Conservation (phyloP, 2,888 invertebrate genomes). For the Dermolepida albohirtum region DNA sequence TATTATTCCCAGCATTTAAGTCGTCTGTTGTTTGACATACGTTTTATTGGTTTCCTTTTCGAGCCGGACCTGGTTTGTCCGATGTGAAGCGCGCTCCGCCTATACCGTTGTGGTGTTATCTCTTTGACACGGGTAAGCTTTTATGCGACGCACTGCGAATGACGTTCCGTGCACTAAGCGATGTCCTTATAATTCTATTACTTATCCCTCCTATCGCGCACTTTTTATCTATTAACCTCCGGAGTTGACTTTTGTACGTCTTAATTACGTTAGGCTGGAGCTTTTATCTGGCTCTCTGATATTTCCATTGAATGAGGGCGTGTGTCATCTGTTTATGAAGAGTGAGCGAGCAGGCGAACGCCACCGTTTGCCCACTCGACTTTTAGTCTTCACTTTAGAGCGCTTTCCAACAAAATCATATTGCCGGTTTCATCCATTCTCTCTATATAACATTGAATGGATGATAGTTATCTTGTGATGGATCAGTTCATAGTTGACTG, state of each 20-base stretch:
- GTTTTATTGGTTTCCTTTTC: background rate
- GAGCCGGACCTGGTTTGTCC: constrained; percentile 4
- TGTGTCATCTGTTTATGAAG: constrained; percentile 49
- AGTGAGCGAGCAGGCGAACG: constrained; percentile 3
- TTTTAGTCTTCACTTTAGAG: too few species aligned
- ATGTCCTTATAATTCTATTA: constrained; percentile 64
- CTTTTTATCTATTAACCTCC: constrained; percentile 63
- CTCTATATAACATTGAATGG: constrained; percentile 10
- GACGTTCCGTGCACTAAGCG: constrained; percentile 54
- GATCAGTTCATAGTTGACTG: too few species aligned
- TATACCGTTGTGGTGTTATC: constrained; percentile 30
- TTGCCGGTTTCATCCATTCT: too few species aligned
- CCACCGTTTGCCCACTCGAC: too few species aligned
- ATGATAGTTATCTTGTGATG: constrained; percentile 23
- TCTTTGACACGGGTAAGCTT: constrained; percentile 53
- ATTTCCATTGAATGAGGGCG: constrained; percentile 47
- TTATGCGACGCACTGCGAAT: constrained; percentile 52
- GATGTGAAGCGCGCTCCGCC: constrained; percentile 22
- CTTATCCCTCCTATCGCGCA: constrained; percentile 61
- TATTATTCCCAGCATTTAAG: too few species aligned
- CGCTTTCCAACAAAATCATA: too few species aligned
- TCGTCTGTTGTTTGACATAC: too few species aligned
- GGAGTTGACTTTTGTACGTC: constrained; percentile 62
- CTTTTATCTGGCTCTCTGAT: constrained; percentile 49
- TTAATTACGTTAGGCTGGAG: constrained; percentile 56